Evolutionary conservation across 23 tunicate species (phyloP), one percentile per base, ranked within the genome.

Genomic region (Styela clava): DNA sequence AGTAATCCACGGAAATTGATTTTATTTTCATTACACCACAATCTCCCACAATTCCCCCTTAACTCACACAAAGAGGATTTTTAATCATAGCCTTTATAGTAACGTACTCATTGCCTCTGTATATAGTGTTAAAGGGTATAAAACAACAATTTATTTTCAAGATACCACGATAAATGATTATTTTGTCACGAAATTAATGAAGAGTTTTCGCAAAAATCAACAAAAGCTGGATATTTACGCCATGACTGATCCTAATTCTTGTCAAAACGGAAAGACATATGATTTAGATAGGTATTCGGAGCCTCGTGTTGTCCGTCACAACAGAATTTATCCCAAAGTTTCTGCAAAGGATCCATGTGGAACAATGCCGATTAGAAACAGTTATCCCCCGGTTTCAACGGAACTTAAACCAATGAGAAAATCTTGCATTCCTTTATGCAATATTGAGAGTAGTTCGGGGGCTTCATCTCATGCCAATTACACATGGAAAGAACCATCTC

Each of bases 371-470:
- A 44, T 44, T 7, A 44, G 12, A 44, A 44, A 44, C 12, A 5
- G 9, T 5, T 5, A 5, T 12, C 56, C 9, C 9, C 7, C 56
- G 12, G 12, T 44, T 5, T 12, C 56, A 5, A 5, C 56, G 7
- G 56, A 44, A 44, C 56, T 5, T 5, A 44, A 44, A 44, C 12
- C 56, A 12, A 44, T 44, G 56, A 22, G 71, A 67, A 27, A 67
- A 29, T 67, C 71, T 67, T 67, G 71, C 24, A 18, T 67, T 18
- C 71, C 71, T 19, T 29, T 67, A 24, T 67, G 71, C 22, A 67
- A 67, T 24, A 22, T 67, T 67, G 71, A 67, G 31, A 67, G 71
- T 22, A 67, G 71, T 24, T 67, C 71, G 0, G 71, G 71, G 12
- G 31, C 71, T 25, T 67, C 71, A 25, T 67, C 71, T 27, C 24